These are phyloP conservation scores for Agrochola lychnidis DNA, from an alignment of 2,888 invertebrate genomes.

Conservation along the genomic window DNA sequence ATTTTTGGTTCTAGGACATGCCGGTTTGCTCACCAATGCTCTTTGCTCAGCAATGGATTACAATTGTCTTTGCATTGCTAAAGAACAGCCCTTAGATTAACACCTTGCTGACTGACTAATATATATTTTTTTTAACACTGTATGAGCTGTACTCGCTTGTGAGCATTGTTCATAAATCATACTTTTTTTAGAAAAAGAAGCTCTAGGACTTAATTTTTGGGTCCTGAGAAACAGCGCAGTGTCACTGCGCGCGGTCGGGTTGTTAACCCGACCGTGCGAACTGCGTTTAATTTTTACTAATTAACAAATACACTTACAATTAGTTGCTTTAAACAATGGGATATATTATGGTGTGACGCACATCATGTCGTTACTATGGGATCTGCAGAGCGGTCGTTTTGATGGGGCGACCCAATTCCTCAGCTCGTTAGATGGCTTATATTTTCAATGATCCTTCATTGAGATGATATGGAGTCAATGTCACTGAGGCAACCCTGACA, in stretches of 20 bases:
- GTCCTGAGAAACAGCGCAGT: conserved; percentile 18
- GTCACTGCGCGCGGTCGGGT: too few relatives aligned
- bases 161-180: neutral
- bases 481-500: conserved; percentile 3
- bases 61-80: neutral
- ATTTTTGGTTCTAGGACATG: too few relatives aligned
- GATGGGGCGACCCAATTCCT: conserved; percentile 54
- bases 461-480: conserved; percentile 29
- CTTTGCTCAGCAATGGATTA: neutral
- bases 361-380: neutral
- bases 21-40: too few relatives aligned
- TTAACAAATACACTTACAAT: conserved; percentile 54
- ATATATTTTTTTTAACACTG: neutral
- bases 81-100: neutral
- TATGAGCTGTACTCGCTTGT: too few relatives aligned
- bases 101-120: neutral
- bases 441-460: conserved; percentile 35
- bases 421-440: conserved; percentile 30
- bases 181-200: neutral
- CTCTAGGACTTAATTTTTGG: neutral
- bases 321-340: conserved; percentile 40
- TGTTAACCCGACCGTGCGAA: conserved; percentile 26
- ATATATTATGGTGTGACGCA: conserved; percentile 24
- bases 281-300: conserved; percentile 44
- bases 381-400: conserved; percentile 42